Evolutionary conservation across 30 jellyfish, hydroid and myxozoan species (phyloP), one percentile per base, ranked within the genome.

Genomic region (Chrysaora quinquecirrha): DNA sequence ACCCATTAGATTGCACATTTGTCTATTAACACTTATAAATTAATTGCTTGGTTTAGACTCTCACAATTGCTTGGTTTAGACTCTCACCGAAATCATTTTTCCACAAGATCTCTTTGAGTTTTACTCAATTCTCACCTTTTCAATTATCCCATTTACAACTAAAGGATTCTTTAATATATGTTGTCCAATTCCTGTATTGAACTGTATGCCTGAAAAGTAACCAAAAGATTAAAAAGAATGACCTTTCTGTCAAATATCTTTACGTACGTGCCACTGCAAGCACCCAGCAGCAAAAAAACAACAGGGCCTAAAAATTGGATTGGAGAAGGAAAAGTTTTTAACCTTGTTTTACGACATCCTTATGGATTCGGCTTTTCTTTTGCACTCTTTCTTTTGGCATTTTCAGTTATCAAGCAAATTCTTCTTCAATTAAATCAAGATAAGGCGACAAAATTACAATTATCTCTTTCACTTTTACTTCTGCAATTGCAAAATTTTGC

Each of bases 91-190:
- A 6, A 9, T 43, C 16, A 6, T n/a, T n/a, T n/a, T n/a, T n/a
- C n/a, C n/a, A n/a, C n/a, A n/a, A n/a, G n/a, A n/a, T n/a, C n/a
- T n/a, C n/a, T n/a, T n/a, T n/a, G n/a, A n/a, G n/a, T n/a, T n/a
- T n/a, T n/a, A n/a, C n/a, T n/a, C n/a, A n/a, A 82, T 33, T 43
- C 84, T 22, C 38, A 92, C 98, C 91, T 93, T 93, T 3, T 93
- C 98, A 60, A 93, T 88, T 65, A 93, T 93, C 33, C 94, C 97
- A 81, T 87, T 87, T 34, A 93, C 98, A 22, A 93, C 85, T 10
- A 93, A 82, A 0, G 98, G 98, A 23, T 93, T 93, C 73, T 93
- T 93, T 21, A 93, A 72, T 32, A 93, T 88, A 72, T 93, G 98
- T 66, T 93, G 98, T 10, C 98, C 98, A 75, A 87, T 68, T 0